Base-by-base conservation (phyloP, 2,797 vertebrate genomes). In the Urophycis tenuis region DNA sequence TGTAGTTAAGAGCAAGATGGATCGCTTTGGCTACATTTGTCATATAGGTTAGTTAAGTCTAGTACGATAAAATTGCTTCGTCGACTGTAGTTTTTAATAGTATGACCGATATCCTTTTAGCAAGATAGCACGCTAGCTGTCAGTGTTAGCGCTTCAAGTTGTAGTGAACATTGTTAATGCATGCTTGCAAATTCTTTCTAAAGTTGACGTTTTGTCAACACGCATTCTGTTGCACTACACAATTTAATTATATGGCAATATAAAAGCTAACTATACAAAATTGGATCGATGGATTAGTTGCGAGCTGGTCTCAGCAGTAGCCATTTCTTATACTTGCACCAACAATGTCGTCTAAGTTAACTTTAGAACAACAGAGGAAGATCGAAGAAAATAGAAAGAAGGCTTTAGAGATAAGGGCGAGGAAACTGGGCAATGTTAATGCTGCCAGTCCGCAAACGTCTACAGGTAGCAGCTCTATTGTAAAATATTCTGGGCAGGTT, bases 361-460 rank as follows among this genome's bases (percentile, higher is more conserved):
- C 95, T 5, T 93, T 93, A 64, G 96, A 98, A 76, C 97, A 99
- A 64, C 94, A 93, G 91, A 90, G 89, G 74, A 93, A 89, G 87
- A 99, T 99, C 1, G 96, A 98, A 81, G 96, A 96, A 84, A 99
- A 99, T 87, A 91, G 96, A 34, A 94, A 84, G 76, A 94, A 84
- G 72, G 98, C 98, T 77, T 87, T 99, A 82, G 95, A 95, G 34
- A 93, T 94, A 78, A 94, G 97, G 92, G 96, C 97, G 3, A 94
- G 96, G 83, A 95, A 94, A 89, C 90, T 94, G 71, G 94, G 91
- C 74, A 92, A 92, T 78, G 89, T 89, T 32, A 81, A 67, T 69
- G 7, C 41, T 73, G 78, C 5, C 53, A 75, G 69, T 9, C 81
- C 81, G 9, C 82, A 81, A 73, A 34, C 60, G 39, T 74, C 3